Evolutionary conservation across 2,113 vertebrate species (phyloP).

Genomic region (Lampris incognitus): DNA sequence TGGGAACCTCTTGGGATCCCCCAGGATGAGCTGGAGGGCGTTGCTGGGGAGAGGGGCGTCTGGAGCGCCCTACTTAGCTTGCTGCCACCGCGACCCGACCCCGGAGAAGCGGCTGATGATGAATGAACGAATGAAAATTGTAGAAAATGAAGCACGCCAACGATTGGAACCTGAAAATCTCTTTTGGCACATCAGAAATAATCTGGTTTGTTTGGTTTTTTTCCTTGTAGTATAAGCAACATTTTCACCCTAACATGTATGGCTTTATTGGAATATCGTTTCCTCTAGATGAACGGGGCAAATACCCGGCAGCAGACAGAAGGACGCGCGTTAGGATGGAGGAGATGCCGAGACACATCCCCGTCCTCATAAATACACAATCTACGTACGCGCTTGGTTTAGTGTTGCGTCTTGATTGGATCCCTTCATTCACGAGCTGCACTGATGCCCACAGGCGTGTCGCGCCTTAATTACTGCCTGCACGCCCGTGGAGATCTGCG

Average conservation of each 20-base stretch:
- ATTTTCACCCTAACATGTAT: too few relatives aligned
- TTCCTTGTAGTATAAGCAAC: neutral
- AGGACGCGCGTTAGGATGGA: slow-evolving; percentile 21
- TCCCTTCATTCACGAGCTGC: slow-evolving; percentile 9
- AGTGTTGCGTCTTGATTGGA: slow-evolving; percentile 44
- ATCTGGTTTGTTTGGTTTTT: neutral
- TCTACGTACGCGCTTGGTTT: slow-evolving; percentile 42
- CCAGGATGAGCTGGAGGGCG: too few relatives aligned
- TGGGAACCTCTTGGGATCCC: too few relatives aligned
- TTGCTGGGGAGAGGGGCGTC: too few relatives aligned
- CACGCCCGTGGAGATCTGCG: slow-evolving; percentile 46
- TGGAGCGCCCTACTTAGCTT: too few relatives aligned
- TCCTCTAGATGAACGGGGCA: neutral
- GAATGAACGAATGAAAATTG: too few relatives aligned
- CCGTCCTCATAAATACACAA: slow-evolving; percentile 3
- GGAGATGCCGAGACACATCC: neutral
- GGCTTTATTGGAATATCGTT: neutral
- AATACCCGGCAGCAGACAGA: slow-evolving; percentile 8
- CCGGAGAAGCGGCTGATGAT: too few relatives aligned
- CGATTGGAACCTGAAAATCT: neutral
- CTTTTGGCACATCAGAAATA: neutral
- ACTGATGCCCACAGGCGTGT: slow-evolving; percentile 58
- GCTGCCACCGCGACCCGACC: too few relatives aligned
- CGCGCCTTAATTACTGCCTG: slow-evolving; percentile 59
- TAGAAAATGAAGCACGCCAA: neutral